phyloP scores from a whole-genome alignment of 2,888 invertebrate genomes.

The Leptopilina myrica region DNA sequence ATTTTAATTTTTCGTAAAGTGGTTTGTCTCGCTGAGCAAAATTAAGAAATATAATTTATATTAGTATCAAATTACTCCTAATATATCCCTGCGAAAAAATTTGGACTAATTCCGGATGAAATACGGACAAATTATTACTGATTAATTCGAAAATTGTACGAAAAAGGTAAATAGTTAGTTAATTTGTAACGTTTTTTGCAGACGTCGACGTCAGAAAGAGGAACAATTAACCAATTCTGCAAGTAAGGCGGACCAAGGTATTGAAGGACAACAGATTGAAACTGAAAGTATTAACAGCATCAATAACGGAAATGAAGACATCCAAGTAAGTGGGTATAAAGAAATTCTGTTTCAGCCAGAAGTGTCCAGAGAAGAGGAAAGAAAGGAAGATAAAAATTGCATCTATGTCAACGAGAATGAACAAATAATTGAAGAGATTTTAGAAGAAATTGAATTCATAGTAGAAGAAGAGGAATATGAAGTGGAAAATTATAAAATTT shows the following conservation, averaged over 20 bases:
- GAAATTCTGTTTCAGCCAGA: not conserved
- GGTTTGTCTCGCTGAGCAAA: no score
- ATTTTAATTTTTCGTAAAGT: no score
- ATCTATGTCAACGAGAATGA: not conserved
- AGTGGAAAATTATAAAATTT: no score
- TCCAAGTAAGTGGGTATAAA: not conserved
- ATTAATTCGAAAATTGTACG: no score
- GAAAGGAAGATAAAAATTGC: not conserved
- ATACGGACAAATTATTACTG: no score
- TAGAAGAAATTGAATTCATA: not conserved
- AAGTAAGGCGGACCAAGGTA: not conserved
- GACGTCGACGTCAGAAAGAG: not conserved
- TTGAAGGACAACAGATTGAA: not conserved
- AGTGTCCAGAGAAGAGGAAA: not conserved
- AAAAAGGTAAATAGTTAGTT: no score
- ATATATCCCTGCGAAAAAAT: no score
- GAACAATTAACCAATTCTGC: not conserved
- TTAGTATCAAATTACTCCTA: no score
- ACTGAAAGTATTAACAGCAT: not conserved
- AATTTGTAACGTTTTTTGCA: not conserved
- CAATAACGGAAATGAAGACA: not conserved
- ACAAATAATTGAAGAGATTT: not conserved
- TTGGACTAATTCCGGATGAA: no score
- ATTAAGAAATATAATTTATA: no score
- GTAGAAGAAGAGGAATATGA: not conserved